Conservation (phyloP, 2,888 invertebrate species). For the Polyommatus iphigenia region DNA sequence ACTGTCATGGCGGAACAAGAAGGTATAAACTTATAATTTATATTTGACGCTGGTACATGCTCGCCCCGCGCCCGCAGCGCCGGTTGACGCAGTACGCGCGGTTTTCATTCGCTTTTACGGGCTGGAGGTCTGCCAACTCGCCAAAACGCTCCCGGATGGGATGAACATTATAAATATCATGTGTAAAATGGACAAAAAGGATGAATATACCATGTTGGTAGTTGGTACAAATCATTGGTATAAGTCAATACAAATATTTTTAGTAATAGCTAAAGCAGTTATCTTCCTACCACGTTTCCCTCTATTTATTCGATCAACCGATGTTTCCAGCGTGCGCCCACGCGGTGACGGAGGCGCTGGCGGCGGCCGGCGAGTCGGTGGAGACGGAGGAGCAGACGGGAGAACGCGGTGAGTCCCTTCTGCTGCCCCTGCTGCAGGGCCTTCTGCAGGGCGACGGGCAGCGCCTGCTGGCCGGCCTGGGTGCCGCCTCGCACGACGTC, state of each 20-base stretch:
- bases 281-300: neutral
- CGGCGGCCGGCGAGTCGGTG: slow-evolving; percentile 59
- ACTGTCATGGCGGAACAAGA: slow-evolving; percentile 92
- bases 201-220: neutral
- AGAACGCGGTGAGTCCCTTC: slow-evolving; percentile 87
- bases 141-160: neutral
- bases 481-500: slow-evolving; percentile 81
- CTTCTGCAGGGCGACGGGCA: slow-evolving; percentile 79
- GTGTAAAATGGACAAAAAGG: neutral
- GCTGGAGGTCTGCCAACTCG: slow-evolving; percentile 1
- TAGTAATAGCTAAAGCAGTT: neutral
- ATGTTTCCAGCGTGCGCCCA: slow-evolving; percentile 64
- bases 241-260: neutral
- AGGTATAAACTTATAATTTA: slow-evolving; percentile 76
- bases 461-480: slow-evolving; percentile 66
- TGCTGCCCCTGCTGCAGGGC: slow-evolving; percentile 84
- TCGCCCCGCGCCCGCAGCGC: neutral
- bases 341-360: slow-evolving; percentile 71
- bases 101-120: slow-evolving; percentile 12
- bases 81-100: slow-evolving; percentile 1
- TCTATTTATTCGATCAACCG: neutral
- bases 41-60: neutral
- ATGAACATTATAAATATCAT: slow-evolving; percentile 16
- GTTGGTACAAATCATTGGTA: neutral
- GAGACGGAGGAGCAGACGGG: slow-evolving; percentile 49